Evolutionary conservation across 35 echinoderm and acorn worm genomes (phyloP).

Genomic region (Stichopus chloronotus): DNA sequence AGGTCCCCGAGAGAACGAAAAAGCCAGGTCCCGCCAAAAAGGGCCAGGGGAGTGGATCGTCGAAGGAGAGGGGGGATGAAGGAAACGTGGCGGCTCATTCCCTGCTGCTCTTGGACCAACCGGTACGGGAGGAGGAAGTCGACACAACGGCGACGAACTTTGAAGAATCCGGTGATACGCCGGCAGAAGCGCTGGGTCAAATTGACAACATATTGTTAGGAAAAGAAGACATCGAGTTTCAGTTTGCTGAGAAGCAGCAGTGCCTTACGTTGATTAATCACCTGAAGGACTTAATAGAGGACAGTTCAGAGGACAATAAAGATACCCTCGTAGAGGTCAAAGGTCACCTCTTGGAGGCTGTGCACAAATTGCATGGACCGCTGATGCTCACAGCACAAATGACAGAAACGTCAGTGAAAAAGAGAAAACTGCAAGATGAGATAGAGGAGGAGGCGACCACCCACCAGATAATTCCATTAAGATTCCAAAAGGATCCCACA

Average conservation of each 20-base stretch:
- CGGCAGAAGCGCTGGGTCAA: background rate
- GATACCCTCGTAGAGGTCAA: constrained; percentile 46
- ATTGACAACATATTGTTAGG: constrained; percentile 14
- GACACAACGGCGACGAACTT: constrained; percentile 1
- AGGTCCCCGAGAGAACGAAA: constrained; percentile 46
- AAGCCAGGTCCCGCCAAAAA: constrained; percentile 52
- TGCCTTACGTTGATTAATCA: constrained; percentile 25
- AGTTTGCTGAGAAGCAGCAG: constrained; percentile 10
- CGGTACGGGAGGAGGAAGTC: constrained; percentile 55
- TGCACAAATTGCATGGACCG: constrained; percentile 33
- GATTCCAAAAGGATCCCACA: constrained; percentile 42
- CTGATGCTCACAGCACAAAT: constrained; percentile 9
- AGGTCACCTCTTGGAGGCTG: constrained; percentile 49
- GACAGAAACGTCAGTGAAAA: background rate
- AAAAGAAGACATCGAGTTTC: constrained; percentile 8
- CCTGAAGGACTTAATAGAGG: constrained; percentile 41
- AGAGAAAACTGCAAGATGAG: constrained; percentile 18
- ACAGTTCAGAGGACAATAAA: constrained; percentile 7
- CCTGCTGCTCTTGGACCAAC: constrained; percentile 40
- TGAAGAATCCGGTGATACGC: background rate
- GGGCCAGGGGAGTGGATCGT: constrained; percentile 6
- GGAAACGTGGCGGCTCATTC: constrained; percentile 56
- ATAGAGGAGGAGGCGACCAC: background rate
- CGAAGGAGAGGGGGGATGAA: constrained; percentile 21
- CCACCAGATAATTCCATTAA: constrained; percentile 29